phyloP scores from a whole-genome alignment of 1,140 invertebrate genomes.

The Ooceraea biroi region DNA sequence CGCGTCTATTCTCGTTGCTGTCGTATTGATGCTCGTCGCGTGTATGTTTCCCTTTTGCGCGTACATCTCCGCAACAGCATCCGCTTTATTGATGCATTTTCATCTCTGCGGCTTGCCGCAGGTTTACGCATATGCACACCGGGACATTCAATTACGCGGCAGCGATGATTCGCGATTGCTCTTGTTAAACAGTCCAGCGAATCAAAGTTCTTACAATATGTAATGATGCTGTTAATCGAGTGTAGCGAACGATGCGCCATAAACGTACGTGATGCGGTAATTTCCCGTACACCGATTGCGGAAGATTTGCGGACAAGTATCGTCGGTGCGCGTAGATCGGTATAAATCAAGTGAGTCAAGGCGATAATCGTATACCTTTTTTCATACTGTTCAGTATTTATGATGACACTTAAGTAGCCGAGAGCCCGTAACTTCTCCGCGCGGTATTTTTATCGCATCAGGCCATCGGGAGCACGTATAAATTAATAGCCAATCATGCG shows the following conservation, averaged over 20 bases:
- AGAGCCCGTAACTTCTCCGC: slow-evolving; percentile 22
- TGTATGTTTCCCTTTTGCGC: slow-evolving; percentile 19
- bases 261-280: slow-evolving; percentile 21
- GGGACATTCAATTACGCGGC: slow-evolving; percentile 55
- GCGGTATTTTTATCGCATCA: slow-evolving; percentile 14
- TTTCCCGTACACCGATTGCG: slow-evolving; percentile 33
- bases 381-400: slow-evolving; percentile 13
- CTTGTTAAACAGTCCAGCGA: slow-evolving; percentile 10
- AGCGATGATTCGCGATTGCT: slow-evolving; percentile 14
- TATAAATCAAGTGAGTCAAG: slow-evolving; percentile 43
- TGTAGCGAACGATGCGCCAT: slow-evolving; percentile 33
- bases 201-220: slow-evolving; percentile 51
- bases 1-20: slow-evolving; percentile 12
- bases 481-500: slow-evolving; percentile 3
- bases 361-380: slow-evolving; percentile 24
- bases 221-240: slow-evolving; percentile 60
- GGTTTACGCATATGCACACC: slow-evolving; percentile 37
- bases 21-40: slow-evolving; percentile 13
- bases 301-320: slow-evolving; percentile 42
- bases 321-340: not conserved
- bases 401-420: slow-evolving; percentile 26
- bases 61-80: slow-evolving; percentile 11
- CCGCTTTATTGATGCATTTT: slow-evolving; percentile 49
- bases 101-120: not conserved
- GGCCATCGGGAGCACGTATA: not conserved